These are phyloP conservation scores for Leptopilina drosophilae DNA, from an alignment of 2,888 invertebrate species.

Conservation along the genomic window DNA sequence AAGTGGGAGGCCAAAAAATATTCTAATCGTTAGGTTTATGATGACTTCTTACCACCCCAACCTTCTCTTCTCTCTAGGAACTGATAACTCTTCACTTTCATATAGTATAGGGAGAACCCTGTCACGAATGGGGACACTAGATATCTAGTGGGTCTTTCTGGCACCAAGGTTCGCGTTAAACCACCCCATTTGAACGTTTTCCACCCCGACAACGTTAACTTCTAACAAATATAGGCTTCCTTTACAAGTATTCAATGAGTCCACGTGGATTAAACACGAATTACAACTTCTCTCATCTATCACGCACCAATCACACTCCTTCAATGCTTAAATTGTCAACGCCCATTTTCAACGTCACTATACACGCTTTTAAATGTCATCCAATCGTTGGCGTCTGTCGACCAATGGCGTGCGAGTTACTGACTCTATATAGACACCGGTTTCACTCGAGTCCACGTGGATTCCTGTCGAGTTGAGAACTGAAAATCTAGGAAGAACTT, in stretches of 20 bases:
- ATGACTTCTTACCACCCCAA: constrained; percentile 58
- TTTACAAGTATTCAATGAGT: constrained; percentile 49
- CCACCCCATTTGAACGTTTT: constrained; percentile 77
- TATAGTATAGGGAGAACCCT: constrained; percentile 16
- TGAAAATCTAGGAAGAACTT: constrained; percentile 57
- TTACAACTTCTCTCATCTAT: constrained; percentile 7
- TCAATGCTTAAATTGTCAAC: neutral
- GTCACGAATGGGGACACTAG: constrained; percentile 50
- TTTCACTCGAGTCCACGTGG: constrained; percentile 68
- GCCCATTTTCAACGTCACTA: neutral
- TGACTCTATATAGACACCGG: constrained; percentile 50
- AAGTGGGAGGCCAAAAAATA: constrained; percentile 70
- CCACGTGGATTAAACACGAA: constrained; percentile 61
- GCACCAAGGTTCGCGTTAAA: constrained; percentile 76
- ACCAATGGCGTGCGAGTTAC: constrained; percentile 59
- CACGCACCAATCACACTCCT: constrained; percentile 17
- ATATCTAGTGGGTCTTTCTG: constrained; percentile 72
- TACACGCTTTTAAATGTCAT: neutral
- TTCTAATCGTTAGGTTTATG: constrained; percentile 75
- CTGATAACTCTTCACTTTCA: constrained; percentile 15
- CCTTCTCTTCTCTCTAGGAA: constrained; percentile 35
- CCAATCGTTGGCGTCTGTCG: constrained; percentile 61
- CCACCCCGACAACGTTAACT: constrained; percentile 76
- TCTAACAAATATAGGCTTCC: constrained; percentile 69
- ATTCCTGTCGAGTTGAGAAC: constrained; percentile 45